phyloP scores from a whole-genome alignment of 2,113 vertebrate genomes.

The Passer montanus region DNA sequence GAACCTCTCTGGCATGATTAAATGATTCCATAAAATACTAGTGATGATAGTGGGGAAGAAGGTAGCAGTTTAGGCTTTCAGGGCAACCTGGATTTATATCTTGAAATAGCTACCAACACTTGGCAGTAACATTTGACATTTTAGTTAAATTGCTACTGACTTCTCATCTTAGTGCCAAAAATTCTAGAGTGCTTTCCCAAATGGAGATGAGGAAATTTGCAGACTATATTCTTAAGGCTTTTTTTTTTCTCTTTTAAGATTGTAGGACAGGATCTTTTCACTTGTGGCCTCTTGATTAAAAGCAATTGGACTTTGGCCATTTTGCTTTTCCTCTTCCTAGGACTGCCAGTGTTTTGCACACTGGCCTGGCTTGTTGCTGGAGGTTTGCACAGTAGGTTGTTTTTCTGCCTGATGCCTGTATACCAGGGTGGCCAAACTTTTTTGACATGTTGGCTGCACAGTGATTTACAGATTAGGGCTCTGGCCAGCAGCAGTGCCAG shows the following conservation, averaged over 20 bases:
- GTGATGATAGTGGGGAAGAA: neutral
- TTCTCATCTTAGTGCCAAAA: slow-evolving; percentile 68
- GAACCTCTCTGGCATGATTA: neutral
- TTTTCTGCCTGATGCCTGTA: slow-evolving; percentile 64
- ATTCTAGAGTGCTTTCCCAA: slow-evolving; percentile 57
- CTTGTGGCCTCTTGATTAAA: slow-evolving; percentile 70
- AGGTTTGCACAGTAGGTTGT: slow-evolving; percentile 62
- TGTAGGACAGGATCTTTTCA: slow-evolving; percentile 65
- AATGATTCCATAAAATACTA: slow-evolving; percentile 12
- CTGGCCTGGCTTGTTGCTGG: slow-evolving; percentile 48
- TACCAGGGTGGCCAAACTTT: slow-evolving; percentile 68
- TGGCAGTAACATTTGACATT: slow-evolving; percentile 67
- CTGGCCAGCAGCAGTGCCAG: slow-evolving; percentile 60
- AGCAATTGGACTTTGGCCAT: slow-evolving; percentile 62
- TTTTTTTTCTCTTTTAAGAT: slow-evolving; percentile 50
- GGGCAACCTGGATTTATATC: slow-evolving; percentile 65
- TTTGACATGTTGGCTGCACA: slow-evolving; percentile 51
- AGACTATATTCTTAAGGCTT: slow-evolving; percentile 40
- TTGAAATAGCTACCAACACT: slow-evolving; percentile 69
- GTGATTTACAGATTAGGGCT: slow-evolving; percentile 73
- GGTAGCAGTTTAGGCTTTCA: slow-evolving; percentile 56
- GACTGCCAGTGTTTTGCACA: slow-evolving; percentile 22
- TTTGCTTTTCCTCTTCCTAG: slow-evolving; percentile 33
- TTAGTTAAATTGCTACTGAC: slow-evolving; percentile 75
- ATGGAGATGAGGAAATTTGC: slow-evolving; percentile 58